A percentile compares a stretch with the other conserved stretches of the same genome.
Evolutionary conservation across 1,140 invertebrate species (phyloP).

Genomic region (Gryon sp.): DNA sequence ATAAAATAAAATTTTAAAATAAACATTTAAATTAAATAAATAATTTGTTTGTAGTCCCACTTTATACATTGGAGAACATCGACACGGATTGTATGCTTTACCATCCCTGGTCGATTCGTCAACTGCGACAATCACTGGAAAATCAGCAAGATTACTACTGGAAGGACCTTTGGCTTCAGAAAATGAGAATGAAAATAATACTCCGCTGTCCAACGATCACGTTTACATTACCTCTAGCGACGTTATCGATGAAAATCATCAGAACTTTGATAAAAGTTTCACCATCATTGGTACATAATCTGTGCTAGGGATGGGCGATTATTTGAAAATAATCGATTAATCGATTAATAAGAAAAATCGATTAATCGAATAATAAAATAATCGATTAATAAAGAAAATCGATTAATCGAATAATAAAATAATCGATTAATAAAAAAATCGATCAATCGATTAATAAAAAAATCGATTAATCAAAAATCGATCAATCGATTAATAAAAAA

Average conservation of each 20-base stretch:
- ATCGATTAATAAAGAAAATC: too few relatives aligned
- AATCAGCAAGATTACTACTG: slow-evolving; percentile 82
- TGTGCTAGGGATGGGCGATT: too few relatives aligned
- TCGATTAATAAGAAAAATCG: too few relatives aligned
- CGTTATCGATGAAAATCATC: slow-evolving; percentile 61
- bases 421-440: too few relatives aligned
- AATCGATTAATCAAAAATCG: too few relatives aligned
- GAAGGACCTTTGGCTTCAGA: slow-evolving; percentile 83
- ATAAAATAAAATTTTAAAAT: too few relatives aligned
- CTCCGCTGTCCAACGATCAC: slow-evolving; percentile 63
- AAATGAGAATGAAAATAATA: slow-evolving; percentile 66
- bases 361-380: too few relatives aligned
- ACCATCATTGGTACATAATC: slow-evolving; percentile 75
- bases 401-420: too few relatives aligned
- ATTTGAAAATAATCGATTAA: too few relatives aligned
- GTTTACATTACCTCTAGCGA: slow-evolving; percentile 62
- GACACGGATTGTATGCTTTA: slow-evolving; percentile 92
- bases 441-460: too few relatives aligned
- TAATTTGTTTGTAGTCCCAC: slow-evolving; percentile 88
- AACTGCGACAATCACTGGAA: slow-evolving; percentile 85
- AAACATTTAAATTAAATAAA: too few relatives aligned
- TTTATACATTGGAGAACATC: slow-evolving; percentile 95
- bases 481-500: too few relatives aligned
- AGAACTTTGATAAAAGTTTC: slow-evolving; percentile 66
- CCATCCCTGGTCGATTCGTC: slow-evolving; percentile 94